Evolutionary conservation across 2,113 vertebrate species (phyloP).

Genomic region (Eonycteris spelaea): DNA sequence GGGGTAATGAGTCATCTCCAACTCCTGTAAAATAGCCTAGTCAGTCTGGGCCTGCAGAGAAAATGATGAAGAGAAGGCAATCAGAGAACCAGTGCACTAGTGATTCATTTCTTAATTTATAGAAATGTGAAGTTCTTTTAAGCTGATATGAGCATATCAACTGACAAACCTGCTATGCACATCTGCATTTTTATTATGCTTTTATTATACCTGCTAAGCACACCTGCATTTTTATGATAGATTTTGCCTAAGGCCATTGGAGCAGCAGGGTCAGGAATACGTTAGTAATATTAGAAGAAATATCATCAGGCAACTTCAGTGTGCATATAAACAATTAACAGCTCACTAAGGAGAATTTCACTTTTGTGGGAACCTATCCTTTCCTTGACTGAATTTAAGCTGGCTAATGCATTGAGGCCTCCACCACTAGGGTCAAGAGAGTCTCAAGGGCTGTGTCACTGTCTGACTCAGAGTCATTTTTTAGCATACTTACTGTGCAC

Average conservation of each 20-base stretch:
- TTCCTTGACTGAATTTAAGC: conserved; percentile 37
- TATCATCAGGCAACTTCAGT: conserved; percentile 35
- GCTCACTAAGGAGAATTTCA: conserved; percentile 50
- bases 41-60: conserved; percentile 64
- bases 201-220: conserved; percentile 68
- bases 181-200: conserved; percentile 67
- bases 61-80: conserved; percentile 63
- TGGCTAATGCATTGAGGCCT: conserved; percentile 34
- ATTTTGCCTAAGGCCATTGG: conserved; percentile 51
- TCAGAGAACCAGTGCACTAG: conserved; percentile 52
- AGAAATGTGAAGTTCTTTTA: conserved; percentile 42
- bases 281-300: conserved; percentile 65
- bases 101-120: conserved; percentile 68
- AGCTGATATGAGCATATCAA: background rate
- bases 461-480: background rate
- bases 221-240: conserved; percentile 71
- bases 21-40: conserved; percentile 55
- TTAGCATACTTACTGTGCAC: background rate
- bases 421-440: background rate
- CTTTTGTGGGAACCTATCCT: conserved; percentile 11
- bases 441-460: background rate
- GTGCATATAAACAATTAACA: conserved; percentile 56
- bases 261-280: conserved; percentile 35
- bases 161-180: conserved; percentile 65
- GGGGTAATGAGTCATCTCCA: conserved; percentile 69